Conservation (phyloP, 2,113 vertebrate genomes). For the Theristicus caerulescens region DNA sequence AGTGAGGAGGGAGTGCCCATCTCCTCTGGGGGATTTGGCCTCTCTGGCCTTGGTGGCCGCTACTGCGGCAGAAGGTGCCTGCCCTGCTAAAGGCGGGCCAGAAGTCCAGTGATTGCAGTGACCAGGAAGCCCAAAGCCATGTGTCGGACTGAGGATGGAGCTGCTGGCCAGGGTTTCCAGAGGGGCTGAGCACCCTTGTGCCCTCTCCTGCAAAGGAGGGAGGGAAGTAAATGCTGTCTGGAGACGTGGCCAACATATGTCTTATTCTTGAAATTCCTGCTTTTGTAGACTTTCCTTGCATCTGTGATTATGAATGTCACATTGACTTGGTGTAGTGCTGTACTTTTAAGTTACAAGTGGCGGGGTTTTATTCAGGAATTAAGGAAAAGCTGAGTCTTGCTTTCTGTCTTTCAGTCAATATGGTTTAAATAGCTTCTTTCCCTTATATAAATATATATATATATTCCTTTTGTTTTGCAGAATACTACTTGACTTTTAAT, state of each 20-base stretch:
- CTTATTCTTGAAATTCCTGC: neutral
- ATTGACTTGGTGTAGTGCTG: rapidly evolving
- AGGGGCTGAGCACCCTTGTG: rapidly evolving
- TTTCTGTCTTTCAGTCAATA: neutral
- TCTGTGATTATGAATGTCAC: neutral
- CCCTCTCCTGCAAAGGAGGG: neutral
- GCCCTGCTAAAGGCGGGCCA: neutral
- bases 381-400: neutral
- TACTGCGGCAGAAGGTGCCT: neutral
- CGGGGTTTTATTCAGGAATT: neutral
- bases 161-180: neutral
- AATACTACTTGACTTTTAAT: neutral
- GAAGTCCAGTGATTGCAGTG: neutral
- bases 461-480: neutral
- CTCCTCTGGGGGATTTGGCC: neutral
- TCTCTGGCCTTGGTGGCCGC: neutral
- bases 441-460: neutral
- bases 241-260: rapidly evolving
- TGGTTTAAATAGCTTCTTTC: neutral
- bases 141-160: neutral
- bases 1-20: neutral
- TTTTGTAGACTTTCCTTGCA: neutral
- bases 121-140: neutral
- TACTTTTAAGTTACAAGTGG: rapidly evolving
- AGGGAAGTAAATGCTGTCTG: neutral